These are phyloP conservation scores for Zalophus californianus DNA, from an alignment of 2,797 vertebrate genomes.

Conservation along the genomic window DNA sequence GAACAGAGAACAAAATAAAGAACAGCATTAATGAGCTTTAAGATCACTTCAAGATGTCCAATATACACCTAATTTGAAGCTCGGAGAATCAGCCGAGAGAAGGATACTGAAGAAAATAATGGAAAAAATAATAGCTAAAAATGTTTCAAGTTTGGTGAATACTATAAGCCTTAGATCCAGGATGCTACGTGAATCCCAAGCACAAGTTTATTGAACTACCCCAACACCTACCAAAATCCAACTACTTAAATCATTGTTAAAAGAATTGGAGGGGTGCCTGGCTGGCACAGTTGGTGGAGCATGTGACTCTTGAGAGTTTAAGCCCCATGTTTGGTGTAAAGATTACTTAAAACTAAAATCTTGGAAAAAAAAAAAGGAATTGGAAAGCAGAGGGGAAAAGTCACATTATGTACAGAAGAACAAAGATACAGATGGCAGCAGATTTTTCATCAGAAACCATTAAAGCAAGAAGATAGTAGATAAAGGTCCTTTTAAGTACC, in stretches of 20 bases:
- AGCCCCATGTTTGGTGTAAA: background rate
- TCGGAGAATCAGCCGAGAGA: background rate
- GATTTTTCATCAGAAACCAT: background rate
- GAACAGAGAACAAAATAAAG: constrained; percentile 9
- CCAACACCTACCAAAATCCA: background rate
- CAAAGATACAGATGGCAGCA: background rate
- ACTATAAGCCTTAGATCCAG: background rate
- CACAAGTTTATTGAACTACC: background rate
- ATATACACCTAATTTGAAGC: background rate
- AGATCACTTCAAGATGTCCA: background rate
- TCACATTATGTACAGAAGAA: background rate
- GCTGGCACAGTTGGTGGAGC: background rate
- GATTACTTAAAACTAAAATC: background rate
- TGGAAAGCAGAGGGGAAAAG: background rate
- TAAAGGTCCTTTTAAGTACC: background rate
- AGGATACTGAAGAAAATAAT: background rate
- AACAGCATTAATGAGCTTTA: background rate
- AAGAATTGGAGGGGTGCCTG: background rate
- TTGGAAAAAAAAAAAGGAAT: background rate
- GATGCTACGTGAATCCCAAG: background rate
- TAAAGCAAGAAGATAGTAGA: constrained; percentile 22
- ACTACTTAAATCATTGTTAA: background rate
- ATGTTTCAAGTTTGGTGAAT: constrained; percentile 30
- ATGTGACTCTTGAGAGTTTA: background rate
- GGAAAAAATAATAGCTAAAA: constrained; percentile 30